Conservation (phyloP, 2,888 invertebrate genomes). For the Flabesymbios commensalis region DNA sequence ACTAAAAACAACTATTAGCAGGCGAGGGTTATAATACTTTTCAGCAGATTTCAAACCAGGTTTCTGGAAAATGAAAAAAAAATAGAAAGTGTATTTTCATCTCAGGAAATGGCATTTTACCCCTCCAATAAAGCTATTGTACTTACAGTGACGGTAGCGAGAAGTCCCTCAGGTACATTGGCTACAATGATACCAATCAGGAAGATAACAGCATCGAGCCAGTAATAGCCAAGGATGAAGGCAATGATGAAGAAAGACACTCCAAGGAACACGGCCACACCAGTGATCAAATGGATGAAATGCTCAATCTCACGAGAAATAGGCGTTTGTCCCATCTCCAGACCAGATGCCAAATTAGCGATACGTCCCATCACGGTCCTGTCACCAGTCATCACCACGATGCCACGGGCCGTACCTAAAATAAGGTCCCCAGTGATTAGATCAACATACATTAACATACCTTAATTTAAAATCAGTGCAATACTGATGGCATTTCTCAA, state of each 20-base stretch:
- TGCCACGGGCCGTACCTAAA: slow-evolving; percentile 56
- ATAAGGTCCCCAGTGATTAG: neutral
- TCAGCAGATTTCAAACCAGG: no score
- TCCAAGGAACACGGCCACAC: slow-evolving; percentile 75
- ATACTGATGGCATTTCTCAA: neutral
- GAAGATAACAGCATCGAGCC: slow-evolving; percentile 99
- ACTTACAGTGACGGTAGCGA: slow-evolving; percentile 93
- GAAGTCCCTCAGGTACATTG: slow-evolving; percentile 97
- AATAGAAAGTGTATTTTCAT: no score
- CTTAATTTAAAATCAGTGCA: no score
- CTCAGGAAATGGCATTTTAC: no score
- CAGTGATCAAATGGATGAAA: slow-evolving; percentile 98
- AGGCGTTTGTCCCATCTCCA: slow-evolving; percentile 77
- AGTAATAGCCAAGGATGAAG: slow-evolving; percentile 94
- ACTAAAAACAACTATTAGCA: no score
- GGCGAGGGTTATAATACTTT: no score
- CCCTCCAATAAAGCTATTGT: no score
- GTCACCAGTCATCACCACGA: slow-evolving; percentile 60
- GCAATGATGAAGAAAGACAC: slow-evolving; percentile 98
- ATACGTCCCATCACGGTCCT: slow-evolving; percentile 62
- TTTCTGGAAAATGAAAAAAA: no score
- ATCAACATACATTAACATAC: no score
- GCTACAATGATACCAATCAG: slow-evolving; percentile 98
- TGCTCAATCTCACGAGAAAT: slow-evolving; percentile 99
- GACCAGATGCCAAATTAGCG: slow-evolving; percentile 61